These are phyloP conservation scores for Lysiphlebus fabarum DNA, from an alignment of 1,140 invertebrate species.

Conservation along the genomic window DNA sequence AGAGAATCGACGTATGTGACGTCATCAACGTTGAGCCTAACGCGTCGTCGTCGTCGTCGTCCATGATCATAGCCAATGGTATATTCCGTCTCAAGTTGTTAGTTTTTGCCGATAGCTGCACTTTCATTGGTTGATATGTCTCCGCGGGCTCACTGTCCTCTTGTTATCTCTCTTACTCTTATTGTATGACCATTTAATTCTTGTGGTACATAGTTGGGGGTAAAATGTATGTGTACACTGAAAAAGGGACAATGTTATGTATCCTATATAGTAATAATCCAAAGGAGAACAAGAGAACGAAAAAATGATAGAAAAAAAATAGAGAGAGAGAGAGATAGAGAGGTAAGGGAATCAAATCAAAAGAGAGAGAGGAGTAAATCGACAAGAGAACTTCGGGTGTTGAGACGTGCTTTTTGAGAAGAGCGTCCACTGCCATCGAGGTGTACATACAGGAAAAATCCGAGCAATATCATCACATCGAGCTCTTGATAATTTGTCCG, in stretches of 20 bases:
- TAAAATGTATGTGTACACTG: not conserved
- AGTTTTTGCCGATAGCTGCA: slow-evolving; percentile 21
- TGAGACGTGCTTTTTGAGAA: slow-evolving; percentile 14
- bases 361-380: slow-evolving; percentile 1
- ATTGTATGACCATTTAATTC: slow-evolving; percentile 23
- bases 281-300: too few species aligned
- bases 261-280: too few species aligned
- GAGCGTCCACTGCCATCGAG: slow-evolving; percentile 31
- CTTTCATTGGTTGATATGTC: slow-evolving; percentile 23
- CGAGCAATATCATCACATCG: slow-evolving; percentile 15
- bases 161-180: not conserved
- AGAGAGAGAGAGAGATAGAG: slow-evolving; percentile 9
- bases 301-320: too few species aligned
- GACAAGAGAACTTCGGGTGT: not conserved
- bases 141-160: slow-evolving; percentile 26
- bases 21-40: slow-evolving; percentile 16
- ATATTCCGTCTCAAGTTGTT: slow-evolving; percentile 18
- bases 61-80: slow-evolving; percentile 18
- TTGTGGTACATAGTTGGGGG: not conserved
- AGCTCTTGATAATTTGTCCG: slow-evolving; percentile 20
- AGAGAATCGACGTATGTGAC: slow-evolving; percentile 11
- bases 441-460: slow-evolving; percentile 23
- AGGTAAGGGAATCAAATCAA: slow-evolving; percentile 23
- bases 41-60: not conserved
- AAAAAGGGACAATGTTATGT: too few species aligned